Evolutionary conservation across 2,113 vertebrate genomes (phyloP).

Genomic region (Chloebia gouldiae): DNA sequence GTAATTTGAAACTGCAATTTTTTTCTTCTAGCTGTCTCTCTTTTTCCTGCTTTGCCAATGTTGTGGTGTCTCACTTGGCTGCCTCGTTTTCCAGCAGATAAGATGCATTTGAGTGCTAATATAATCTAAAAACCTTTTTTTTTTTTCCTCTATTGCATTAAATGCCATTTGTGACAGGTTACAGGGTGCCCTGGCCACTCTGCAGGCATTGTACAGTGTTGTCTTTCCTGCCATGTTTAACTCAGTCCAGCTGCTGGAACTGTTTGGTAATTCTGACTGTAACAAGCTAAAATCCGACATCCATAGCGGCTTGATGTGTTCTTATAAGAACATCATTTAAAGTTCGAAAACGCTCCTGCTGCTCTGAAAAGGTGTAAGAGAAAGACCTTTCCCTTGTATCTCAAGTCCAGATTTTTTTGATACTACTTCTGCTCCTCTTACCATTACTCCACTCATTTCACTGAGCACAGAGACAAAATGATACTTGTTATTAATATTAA

Average conservation of each 20-base stretch:
- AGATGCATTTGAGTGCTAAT: background rate
- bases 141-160: background rate
- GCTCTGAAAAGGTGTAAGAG: background rate
- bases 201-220: background rate
- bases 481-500: background rate
- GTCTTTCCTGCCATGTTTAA: background rate
- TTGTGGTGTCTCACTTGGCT: background rate
- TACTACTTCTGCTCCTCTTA: background rate
- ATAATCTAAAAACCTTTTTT: background rate
- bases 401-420: background rate
- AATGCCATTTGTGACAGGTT: background rate
- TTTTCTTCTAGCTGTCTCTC: background rate
- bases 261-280: background rate
- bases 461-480: background rate
- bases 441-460: background rate
- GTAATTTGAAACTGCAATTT: background rate
- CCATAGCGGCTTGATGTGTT: accelerated
- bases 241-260: background rate
- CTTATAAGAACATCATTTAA: background rate
- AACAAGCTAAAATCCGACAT: background rate
- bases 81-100: background rate
- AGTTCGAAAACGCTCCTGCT: background rate
- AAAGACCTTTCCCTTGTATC: background rate
- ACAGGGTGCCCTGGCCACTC: background rate
- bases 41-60: background rate